Evolutionary conservation across 2,797 vertebrate species (phyloP).

Genomic region (Lithobates pipiens): DNA sequence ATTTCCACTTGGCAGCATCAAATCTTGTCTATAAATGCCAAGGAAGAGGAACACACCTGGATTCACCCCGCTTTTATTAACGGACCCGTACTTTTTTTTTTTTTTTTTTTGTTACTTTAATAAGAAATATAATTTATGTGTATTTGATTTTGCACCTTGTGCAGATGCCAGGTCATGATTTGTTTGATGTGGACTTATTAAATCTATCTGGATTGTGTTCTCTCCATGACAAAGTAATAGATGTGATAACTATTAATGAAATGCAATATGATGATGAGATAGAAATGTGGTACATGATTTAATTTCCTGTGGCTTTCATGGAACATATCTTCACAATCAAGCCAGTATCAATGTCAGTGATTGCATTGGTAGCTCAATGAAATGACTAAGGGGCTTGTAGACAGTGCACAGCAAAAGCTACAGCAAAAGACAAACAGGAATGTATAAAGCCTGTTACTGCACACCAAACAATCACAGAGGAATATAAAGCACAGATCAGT

Average conservation of each 20-base stretch:
- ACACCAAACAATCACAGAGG: too few relatives aligned
- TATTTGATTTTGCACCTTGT: neutral
- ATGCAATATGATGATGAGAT: slow-evolving; percentile 9
- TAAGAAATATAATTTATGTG: neutral
- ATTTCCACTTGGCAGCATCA: too few relatives aligned
- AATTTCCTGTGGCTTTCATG: slow-evolving; percentile 17
- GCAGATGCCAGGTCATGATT: neutral
- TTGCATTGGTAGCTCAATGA: neutral
- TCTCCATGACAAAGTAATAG: neutral
- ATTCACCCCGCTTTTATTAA: too few relatives aligned
- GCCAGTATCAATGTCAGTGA: neutral
- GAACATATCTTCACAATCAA: neutral
- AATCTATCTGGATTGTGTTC: neutral
- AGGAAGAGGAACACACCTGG: too few relatives aligned
- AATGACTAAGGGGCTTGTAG: neutral
- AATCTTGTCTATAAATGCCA: too few relatives aligned
- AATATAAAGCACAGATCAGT: too few relatives aligned
- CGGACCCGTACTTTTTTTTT: neutral
- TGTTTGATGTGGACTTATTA: slow-evolving; percentile 17
- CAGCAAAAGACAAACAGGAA: neutral
- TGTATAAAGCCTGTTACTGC: neutral
- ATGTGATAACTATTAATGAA: slow-evolving; percentile 32
- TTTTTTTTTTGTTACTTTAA: neutral
- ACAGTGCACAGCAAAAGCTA: too few relatives aligned
- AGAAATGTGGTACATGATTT: neutral